Conservation (phyloP, 2,797 vertebrate genomes). For the Macroramphosus scolopax region DNA sequence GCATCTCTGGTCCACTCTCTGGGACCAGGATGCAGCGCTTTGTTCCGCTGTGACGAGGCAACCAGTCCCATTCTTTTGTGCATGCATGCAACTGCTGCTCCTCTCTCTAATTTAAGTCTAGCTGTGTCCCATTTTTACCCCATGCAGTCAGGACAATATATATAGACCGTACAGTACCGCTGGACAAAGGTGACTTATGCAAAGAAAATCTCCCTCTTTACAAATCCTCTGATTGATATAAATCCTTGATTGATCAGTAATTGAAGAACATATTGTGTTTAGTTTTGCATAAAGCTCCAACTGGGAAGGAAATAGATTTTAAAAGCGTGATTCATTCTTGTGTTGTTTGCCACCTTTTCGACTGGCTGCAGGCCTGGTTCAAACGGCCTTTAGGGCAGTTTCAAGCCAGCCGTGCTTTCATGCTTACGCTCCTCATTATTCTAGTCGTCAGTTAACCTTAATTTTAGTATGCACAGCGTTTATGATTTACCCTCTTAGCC, state of each 20-base stretch:
- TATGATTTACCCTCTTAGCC: not conserved
- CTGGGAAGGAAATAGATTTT: too few species aligned
- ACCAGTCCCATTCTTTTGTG: constrained; percentile 68
- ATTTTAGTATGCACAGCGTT: not conserved
- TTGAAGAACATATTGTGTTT: too few species aligned
- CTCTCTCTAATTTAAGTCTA: constrained; percentile 70
- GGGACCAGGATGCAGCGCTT: constrained; percentile 67
- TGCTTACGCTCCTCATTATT: not conserved
- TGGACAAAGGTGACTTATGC: too few species aligned
- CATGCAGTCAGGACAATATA: constrained; percentile 54
- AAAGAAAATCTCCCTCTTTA: too few species aligned
- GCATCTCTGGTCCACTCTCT: constrained; percentile 66
- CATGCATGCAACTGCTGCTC: constrained; percentile 63
- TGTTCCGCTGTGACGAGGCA: constrained; percentile 78
- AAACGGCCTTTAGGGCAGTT: constrained; percentile 5
- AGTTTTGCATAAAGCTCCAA: too few species aligned
- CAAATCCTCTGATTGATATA: too few species aligned
- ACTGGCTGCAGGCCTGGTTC: not conserved
- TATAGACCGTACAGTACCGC: constrained; percentile 36
- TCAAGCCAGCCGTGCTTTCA: not conserved
- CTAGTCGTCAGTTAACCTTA: not conserved
- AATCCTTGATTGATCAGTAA: too few species aligned
- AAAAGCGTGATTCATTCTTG: too few species aligned
- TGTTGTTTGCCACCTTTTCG: too few species aligned
- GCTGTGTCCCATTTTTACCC: constrained; percentile 70